Conservation (phyloP, 2,113 vertebrate species). For the Cardinalis cardinalis region DNA sequence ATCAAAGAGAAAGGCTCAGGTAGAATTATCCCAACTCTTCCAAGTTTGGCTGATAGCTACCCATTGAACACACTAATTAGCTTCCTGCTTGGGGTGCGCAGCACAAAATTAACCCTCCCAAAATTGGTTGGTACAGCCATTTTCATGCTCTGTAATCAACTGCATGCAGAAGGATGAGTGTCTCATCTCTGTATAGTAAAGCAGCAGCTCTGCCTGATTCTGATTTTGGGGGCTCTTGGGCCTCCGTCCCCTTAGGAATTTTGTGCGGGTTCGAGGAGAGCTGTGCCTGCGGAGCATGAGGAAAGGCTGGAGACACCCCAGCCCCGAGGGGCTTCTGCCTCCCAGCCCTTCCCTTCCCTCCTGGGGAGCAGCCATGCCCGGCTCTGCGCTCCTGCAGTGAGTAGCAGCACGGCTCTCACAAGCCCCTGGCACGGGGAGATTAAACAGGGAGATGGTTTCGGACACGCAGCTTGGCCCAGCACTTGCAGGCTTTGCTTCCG, state of each 20-base stretch:
- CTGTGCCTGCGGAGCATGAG: not conserved
- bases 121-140: not conserved
- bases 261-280: not conserved
- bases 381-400: not conserved
- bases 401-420: not conserved
- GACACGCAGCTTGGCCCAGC: not conserved
- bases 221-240: not conserved
- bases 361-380: not conserved
- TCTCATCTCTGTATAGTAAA: not conserved
- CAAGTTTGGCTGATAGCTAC: constrained; percentile 6
- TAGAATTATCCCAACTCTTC: constrained; percentile 26
- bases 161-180: not conserved
- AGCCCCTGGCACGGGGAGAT: not conserved
- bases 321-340: not conserved
- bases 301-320: not conserved
- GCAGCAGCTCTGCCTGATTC: not conserved
- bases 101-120: not conserved
- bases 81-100: not conserved
- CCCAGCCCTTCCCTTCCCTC: not conserved
- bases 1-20: constrained; percentile 35
- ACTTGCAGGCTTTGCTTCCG: not conserved
- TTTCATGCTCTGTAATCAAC: not conserved
- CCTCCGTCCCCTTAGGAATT: not conserved
- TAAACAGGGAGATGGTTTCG: not conserved
- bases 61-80: constrained; percentile 45